Conservation (phyloP, 2,113 vertebrate species). For the Butorides virescens region DNA sequence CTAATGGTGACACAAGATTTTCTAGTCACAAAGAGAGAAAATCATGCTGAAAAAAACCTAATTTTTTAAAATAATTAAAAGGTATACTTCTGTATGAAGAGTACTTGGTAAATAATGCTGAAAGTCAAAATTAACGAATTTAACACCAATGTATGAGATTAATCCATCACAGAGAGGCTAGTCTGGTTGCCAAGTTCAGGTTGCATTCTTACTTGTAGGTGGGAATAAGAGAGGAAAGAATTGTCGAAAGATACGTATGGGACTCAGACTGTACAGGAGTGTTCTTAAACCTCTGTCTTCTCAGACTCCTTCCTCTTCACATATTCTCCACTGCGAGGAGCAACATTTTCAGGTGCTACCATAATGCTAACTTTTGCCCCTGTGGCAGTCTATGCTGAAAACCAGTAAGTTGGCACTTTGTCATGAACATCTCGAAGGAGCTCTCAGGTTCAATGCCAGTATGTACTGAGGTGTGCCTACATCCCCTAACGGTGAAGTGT, state of each 20-base stretch:
- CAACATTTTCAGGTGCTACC: not conserved
- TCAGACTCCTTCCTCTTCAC: not conserved
- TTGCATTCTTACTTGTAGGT: not conserved
- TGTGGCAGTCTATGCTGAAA: not conserved
- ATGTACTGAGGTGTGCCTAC: not conserved
- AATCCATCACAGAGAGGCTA: not conserved
- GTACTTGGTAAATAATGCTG: not conserved
- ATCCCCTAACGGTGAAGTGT: not conserved
- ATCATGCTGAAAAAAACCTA: not conserved
- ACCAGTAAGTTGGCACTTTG: not conserved
- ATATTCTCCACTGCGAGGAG: not conserved
- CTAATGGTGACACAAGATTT: not conserved
- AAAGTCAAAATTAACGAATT: not conserved
- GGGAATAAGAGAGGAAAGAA: not conserved
- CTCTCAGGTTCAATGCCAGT: not conserved
- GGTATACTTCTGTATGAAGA: not conserved
- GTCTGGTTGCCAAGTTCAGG: not conserved
- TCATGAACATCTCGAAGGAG: not conserved
- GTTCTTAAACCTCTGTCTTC: not conserved
- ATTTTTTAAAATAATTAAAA: not conserved
- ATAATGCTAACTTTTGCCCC: not conserved
- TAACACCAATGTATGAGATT: not conserved
- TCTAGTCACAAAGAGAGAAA: not conserved
- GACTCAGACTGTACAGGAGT: fast-evolving
- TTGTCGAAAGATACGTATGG: not conserved